A percentile compares a stretch with the other conserved stretches of the same genome.
These are phyloP conservation scores for Recurvirostra avosetta DNA, from an alignment of 2,113 vertebrate species.

Conservation along the genomic window DNA sequence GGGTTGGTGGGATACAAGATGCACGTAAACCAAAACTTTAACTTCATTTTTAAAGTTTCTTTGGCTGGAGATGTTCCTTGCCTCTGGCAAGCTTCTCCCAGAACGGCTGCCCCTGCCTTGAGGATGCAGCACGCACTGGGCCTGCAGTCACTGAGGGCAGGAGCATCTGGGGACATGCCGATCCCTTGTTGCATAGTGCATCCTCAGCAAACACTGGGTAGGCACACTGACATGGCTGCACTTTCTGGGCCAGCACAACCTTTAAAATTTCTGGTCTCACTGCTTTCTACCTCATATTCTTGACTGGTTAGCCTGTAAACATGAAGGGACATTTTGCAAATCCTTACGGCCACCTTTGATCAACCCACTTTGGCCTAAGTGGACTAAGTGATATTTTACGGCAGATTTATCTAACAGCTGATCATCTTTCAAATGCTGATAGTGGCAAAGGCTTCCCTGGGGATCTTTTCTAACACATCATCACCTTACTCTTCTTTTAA, in stretches of 20 bases:
- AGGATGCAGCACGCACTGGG: background rate
- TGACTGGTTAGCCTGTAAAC: background rate
- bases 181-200: background rate
- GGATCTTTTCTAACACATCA: background rate
- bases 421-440: background rate
- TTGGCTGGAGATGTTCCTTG: background rate
- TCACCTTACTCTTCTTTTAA: background rate
- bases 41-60: background rate
- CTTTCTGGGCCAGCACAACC: background rate
- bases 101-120: too few relatives aligned
- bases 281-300: background rate
- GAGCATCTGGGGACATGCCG: background rate
- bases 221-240: fast-evolving
- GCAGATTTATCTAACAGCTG: background rate
- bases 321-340: background rate
- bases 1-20: background rate
- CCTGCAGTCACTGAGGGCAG: background rate
- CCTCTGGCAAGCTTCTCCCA: background rate
- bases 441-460: background rate
- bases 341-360: background rate
- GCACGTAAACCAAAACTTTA: background rate
- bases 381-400: background rate
- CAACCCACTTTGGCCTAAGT: background rate
- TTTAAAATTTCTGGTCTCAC: background rate
- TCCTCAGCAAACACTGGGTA: background rate